phyloP scores from a whole-genome alignment of 2,113 vertebrate genomes.

The Sylvietta virens region DNA sequence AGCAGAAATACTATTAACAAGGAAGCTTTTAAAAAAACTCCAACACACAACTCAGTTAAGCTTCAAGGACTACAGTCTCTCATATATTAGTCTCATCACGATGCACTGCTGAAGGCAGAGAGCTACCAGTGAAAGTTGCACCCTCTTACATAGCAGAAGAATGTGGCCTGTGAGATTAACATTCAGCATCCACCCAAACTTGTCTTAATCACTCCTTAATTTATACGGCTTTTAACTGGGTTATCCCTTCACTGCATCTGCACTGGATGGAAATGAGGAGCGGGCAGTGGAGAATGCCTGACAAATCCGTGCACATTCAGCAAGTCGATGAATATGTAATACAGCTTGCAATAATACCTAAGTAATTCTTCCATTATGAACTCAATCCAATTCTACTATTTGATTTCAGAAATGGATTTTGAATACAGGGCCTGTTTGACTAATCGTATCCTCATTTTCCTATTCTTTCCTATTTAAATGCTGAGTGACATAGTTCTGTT shows the following conservation, averaged over 20 bases:
- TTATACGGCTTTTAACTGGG: not conserved
- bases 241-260: not conserved
- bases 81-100: not conserved
- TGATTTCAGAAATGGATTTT: conserved; percentile 70
- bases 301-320: conserved; percentile 26
- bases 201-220: conserved; percentile 1
- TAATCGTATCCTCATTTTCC: conserved; percentile 63
- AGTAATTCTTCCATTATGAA: conserved; percentile 60
- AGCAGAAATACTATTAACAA: not conserved
- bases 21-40: not conserved
- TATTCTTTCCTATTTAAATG: conserved; percentile 53
- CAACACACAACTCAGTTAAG: not conserved
- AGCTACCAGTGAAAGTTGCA: not conserved
- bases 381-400: conserved; percentile 66
- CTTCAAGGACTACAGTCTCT: not conserved
- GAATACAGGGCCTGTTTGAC: conserved; percentile 51
- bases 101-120: not conserved
- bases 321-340: conserved; percentile 29
- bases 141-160: not conserved
- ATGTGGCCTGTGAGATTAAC: not conserved
- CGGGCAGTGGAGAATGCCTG: not conserved
- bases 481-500: conserved; percentile 42
- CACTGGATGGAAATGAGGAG: not conserved
- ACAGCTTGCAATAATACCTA: conserved; percentile 30
- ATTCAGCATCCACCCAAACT: not conserved